These are phyloP conservation scores for Odontamblyopus lacepedii DNA, from an alignment of 2,797 vertebrate species.

Conservation along the genomic window DNA sequence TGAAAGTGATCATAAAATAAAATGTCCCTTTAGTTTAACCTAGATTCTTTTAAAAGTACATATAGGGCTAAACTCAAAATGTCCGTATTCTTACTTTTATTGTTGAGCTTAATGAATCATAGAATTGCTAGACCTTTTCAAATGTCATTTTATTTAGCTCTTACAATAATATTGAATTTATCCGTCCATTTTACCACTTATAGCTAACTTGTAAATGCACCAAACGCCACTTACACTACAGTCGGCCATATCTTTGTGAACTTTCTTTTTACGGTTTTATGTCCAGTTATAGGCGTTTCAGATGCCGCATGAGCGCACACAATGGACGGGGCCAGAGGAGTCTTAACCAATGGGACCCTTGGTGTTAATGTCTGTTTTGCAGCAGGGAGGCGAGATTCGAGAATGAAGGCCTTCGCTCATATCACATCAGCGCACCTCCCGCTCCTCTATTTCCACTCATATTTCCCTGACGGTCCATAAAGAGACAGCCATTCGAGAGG, in stretches of 20 bases:
- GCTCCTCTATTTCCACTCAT: slow-evolving; percentile 68
- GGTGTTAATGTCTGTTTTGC: slow-evolving; percentile 64
- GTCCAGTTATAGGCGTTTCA: slow-evolving; percentile 57
- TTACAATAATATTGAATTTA: slow-evolving; percentile 21
- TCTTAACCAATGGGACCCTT: slow-evolving; percentile 65
- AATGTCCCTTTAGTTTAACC: neutral
- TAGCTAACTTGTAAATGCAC: slow-evolving; percentile 15
- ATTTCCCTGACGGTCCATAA: slow-evolving; percentile 78
- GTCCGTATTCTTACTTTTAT: neutral
- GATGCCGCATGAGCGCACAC: slow-evolving; percentile 58
- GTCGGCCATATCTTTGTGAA: slow-evolving; percentile 45
- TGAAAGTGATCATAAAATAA: neutral
- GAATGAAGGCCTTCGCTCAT: slow-evolving; percentile 67
- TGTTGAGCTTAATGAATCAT: neutral
- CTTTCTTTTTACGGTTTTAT: slow-evolving; percentile 59
- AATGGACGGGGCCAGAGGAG: slow-evolving; percentile 59
- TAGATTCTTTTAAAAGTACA: neutral
- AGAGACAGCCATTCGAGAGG: slow-evolving; percentile 77
- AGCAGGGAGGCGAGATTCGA: slow-evolving; percentile 59
- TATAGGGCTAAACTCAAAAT: neutral
- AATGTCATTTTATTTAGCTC: slow-evolving; percentile 11
- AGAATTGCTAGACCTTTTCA: neutral
- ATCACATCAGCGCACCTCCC: slow-evolving; percentile 61
- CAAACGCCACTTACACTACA: slow-evolving; percentile 24
- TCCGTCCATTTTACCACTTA: slow-evolving; percentile 27